A percentile compares a stretch with the other conserved stretches of the same genome.
Evolutionary conservation across 2,888 invertebrate species (phyloP).

Genomic region (Gastrophysa polygoni): DNA sequence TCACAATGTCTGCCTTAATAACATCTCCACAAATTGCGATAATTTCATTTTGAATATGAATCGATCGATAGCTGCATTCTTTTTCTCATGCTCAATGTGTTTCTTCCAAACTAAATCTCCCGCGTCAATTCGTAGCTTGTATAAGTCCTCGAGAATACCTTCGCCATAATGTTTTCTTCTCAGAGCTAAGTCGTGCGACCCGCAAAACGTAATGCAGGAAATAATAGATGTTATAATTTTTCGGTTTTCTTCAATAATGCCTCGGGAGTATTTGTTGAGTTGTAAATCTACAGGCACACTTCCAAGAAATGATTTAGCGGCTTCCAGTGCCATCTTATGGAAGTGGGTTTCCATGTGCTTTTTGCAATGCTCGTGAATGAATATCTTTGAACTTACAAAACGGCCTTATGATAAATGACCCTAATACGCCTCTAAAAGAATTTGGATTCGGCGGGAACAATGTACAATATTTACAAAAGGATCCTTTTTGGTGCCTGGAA

Average conservation of each 20-base stretch:
- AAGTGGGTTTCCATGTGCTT: constrained; percentile 8
- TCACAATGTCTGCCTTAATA: no score
- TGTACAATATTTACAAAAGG: constrained; percentile 17
- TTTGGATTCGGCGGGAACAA: constrained; percentile 1
- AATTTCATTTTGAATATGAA: constrained; percentile 45
- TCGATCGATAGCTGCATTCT: constrained; percentile 31
- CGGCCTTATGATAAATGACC: constrained; percentile 16
- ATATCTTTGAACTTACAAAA: constrained; percentile 15
- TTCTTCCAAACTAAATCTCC: constrained; percentile 16
- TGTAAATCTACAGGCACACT: constrained; percentile 19
- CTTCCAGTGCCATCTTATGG: constrained; percentile 18
- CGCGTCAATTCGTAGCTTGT: constrained; percentile 21
- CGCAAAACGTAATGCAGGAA: constrained; percentile 25
- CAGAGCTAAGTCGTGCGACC: constrained; percentile 22
- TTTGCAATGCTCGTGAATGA: constrained; percentile 17
- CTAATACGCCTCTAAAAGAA: constrained; percentile 11
- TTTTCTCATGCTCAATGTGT: constrained; percentile 18
- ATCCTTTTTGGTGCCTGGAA: constrained; percentile 12
- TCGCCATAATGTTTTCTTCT: constrained; percentile 23
- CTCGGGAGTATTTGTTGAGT: constrained; percentile 20
- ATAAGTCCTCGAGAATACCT: constrained; percentile 23
- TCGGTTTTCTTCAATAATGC: constrained; percentile 22
- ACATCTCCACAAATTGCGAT: constrained; percentile 22
- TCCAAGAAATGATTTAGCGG: constrained; percentile 24
- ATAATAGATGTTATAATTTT: constrained; percentile 30